Base-by-base conservation (phyloP, 23 tunicate species). In the Ascidia mentula region DNA sequence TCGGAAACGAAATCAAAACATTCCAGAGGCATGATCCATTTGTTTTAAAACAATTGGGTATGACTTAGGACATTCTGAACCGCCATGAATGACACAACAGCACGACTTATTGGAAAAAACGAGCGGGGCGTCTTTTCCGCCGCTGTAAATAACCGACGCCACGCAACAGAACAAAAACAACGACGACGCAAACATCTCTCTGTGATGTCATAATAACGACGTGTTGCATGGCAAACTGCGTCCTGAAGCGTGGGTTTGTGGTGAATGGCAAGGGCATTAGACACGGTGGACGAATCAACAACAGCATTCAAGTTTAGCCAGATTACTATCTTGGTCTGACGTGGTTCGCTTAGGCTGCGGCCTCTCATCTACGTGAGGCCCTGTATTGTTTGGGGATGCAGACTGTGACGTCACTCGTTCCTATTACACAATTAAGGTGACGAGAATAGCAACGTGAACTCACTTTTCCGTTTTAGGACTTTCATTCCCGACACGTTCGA, bases 281-380 rank as follows among this genome's bases (percentile, higher is more conserved):
- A 53, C 65, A 42, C 15, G 53, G 65, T 53, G 65, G 65, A 53
- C 65, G 65, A 53, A 53, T 53, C 22, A 53, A 53, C 65, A 53
- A 12, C 15, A 53, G 65, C 22, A 9, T 9, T 42, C 28, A 53
- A 26, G 65, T 6, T 53, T 53, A 26, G 65, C 15, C 28, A 20
- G 65, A 53, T 53, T 26, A 6, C 24, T 53, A 53, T 53, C 65
- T 53, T 3, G 65, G 65, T 53, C 24, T 42, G 1, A 9, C 12
- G 65, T 53, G 65, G 24, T 26, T 53, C 24, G 65, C 65, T 26
- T 53, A 3, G 28, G 24, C 24, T 53, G 65, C 24, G 22, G 65
- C 65, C 24, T 53, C 13, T 3, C 65, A 53, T 26, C 65, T 53
- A 26, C 65, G 2, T 3, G 22, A 26, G 24, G 15, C 65, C 65